Evolutionary conservation across 2,888 invertebrate species (phyloP).

Genomic region (Coenonympha arcania): DNA sequence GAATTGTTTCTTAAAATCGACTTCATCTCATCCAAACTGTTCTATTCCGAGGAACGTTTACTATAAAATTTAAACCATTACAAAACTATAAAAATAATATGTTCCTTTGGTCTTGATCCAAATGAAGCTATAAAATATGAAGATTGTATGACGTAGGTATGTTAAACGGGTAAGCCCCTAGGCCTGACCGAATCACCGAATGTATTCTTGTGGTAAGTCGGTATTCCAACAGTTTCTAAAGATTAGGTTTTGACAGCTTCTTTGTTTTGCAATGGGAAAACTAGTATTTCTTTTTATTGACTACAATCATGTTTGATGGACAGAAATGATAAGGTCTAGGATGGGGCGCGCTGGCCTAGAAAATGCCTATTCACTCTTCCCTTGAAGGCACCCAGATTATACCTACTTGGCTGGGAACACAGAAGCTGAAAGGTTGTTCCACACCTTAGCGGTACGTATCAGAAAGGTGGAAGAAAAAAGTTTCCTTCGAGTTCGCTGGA

Average conservation of each 20-base stretch:
- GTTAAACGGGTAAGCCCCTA: background rate
- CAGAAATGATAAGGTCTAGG: no score
- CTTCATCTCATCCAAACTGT: conserved; percentile 2
- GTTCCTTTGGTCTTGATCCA: background rate
- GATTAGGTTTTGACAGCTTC: background rate
- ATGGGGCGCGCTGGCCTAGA: no score
- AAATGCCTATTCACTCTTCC: no score
- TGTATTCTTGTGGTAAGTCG: background rate
- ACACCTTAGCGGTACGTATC: no score
- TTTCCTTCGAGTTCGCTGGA: no score
- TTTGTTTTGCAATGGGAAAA: no score
- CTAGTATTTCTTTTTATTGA: no score
- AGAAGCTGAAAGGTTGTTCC: no score
- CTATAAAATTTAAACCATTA: background rate
- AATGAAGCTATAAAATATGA: background rate
- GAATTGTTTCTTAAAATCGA: conserved; percentile 9
- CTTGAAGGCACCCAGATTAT: no score
- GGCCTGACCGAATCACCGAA: background rate
- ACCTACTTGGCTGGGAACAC: no score
- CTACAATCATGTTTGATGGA: no score
- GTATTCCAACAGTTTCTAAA: background rate
- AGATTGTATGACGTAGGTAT: background rate
- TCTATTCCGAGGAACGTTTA: background rate
- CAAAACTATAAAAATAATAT: background rate
- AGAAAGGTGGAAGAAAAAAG: no score